These are phyloP conservation scores for Drosophila takahashii DNA, from an alignment of 1,140 invertebrate genomes.

Conservation along the genomic window DNA sequence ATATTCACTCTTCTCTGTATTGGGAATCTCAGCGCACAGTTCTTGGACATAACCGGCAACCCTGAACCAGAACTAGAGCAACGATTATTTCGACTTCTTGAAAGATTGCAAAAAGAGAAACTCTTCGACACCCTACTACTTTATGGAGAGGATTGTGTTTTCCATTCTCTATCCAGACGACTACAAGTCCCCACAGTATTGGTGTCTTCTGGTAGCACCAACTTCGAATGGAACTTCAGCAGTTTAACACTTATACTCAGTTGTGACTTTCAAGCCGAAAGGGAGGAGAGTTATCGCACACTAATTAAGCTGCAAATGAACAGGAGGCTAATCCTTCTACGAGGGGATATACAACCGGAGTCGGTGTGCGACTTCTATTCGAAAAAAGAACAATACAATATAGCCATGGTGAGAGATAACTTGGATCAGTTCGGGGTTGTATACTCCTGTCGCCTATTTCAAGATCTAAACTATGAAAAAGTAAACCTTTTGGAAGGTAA, in stretches of 20 bases:
- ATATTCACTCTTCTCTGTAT: conserved; percentile 14
- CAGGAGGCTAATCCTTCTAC: conserved; percentile 28
- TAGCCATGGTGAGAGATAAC: conserved; percentile 32
- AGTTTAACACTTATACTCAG: conserved; percentile 32
- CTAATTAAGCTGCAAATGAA: conserved; percentile 34
- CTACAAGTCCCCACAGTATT: conserved; percentile 30
- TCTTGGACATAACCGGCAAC: not conserved
- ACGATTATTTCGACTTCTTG: conserved; percentile 16
- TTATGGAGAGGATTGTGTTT: conserved; percentile 39
- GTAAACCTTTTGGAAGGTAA: not conserved
- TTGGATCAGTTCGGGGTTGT: not conserved
- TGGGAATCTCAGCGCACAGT: not conserved
- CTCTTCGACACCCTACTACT: conserved; percentile 38
- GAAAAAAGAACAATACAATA: conserved; percentile 51
- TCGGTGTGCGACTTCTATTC: conserved; percentile 17
- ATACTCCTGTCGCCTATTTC: conserved; percentile 41
- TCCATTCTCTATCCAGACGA: conserved; percentile 14
- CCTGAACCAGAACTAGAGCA: not conserved
- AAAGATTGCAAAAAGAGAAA: conserved; percentile 28
- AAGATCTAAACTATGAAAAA: conserved; percentile 6
- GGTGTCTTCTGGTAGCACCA: conserved; percentile 21
- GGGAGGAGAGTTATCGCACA: conserved; percentile 24
- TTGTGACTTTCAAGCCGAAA: conserved; percentile 28
- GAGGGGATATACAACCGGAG: not conserved
- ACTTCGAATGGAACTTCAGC: conserved; percentile 42